A percentile compares a stretch with the other conserved stretches of the same genome.
phyloP scores from a whole-genome alignment of 2,888 invertebrate species.

The Erebia palarica region DNA sequence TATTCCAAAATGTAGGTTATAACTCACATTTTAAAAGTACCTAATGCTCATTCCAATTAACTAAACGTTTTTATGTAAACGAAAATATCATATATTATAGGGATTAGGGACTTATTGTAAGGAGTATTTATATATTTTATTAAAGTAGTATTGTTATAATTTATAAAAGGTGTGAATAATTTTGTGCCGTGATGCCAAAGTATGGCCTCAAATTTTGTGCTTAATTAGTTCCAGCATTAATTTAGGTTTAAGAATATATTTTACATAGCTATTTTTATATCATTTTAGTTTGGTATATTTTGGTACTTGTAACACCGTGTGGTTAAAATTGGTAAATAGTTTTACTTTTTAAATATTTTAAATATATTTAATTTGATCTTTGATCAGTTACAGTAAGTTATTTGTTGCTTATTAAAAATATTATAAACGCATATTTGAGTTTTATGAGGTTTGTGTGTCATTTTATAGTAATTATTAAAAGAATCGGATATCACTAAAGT shows the following conservation, averaged over 20 bases:
- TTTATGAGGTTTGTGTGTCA: not conserved
- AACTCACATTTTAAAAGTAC: not conserved
- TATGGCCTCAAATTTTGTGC: not conserved
- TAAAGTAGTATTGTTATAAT: not conserved
- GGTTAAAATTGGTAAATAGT: not conserved
- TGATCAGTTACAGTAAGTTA: too few species aligned
- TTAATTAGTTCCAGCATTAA: not conserved
- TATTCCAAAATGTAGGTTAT: not conserved
- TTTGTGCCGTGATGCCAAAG: not conserved
- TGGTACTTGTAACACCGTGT: too few species aligned
- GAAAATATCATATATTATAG: conserved; percentile 1
- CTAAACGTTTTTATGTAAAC: not conserved
- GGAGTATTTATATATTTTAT: not conserved
- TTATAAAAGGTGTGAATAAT: not conserved
- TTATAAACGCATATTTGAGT: not conserved
- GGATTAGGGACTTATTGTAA: not conserved
- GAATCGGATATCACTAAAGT: not conserved
- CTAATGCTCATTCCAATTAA: not conserved
- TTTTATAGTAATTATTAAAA: not conserved
- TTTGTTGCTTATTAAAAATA: too few species aligned
- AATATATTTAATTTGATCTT: not conserved
- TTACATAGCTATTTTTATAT: not conserved
- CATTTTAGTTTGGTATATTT: not conserved
- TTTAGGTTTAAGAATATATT: not conserved
- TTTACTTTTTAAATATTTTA: not conserved